Percentiles rank a stretch among this genome's conserved stretches.
Conservation (phyloP, 2,113 vertebrate species). For the Leptosomus discolor region DNA sequence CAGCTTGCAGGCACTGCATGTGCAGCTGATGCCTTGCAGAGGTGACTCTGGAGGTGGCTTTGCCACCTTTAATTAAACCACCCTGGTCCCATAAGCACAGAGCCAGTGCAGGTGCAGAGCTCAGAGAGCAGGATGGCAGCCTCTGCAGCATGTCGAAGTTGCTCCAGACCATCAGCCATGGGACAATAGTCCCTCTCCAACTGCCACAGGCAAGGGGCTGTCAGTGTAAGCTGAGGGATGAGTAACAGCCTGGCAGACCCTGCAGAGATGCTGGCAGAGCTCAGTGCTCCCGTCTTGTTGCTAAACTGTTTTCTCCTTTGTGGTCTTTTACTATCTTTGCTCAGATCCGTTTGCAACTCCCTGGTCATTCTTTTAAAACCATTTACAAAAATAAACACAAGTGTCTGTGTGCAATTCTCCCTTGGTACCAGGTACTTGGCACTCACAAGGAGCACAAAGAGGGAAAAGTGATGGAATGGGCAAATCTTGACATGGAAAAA, state of each 20-base stretch:
- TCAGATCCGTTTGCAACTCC: background rate
- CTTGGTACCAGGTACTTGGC: background rate
- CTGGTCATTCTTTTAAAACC: background rate
- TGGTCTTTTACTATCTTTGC: background rate
- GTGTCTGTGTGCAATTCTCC: background rate
- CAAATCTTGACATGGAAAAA: background rate
- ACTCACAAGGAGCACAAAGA: background rate
- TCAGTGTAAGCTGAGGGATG: background rate
- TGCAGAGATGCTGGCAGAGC: background rate
- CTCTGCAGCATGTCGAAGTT: background rate
- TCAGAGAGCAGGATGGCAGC: background rate
- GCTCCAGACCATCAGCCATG: background rate
- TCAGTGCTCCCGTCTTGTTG: background rate
- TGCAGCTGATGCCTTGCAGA: background rate
- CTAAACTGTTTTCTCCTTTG: background rate
- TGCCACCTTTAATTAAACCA: background rate
- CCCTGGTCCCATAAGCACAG: background rate
- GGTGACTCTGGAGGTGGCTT: background rate
- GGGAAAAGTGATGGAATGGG: background rate
- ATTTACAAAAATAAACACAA: background rate
- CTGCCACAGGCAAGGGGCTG: background rate
- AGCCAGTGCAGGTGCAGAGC: background rate
- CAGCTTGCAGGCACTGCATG: accelerated
- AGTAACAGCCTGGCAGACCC: background rate
- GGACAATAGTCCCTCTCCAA: background rate